Percentiles rank a stretch among this genome's conserved stretches.
Evolutionary conservation across 1,140 invertebrate genomes (phyloP).

Genomic region (Aphelenchoides fujianensis): DNA sequence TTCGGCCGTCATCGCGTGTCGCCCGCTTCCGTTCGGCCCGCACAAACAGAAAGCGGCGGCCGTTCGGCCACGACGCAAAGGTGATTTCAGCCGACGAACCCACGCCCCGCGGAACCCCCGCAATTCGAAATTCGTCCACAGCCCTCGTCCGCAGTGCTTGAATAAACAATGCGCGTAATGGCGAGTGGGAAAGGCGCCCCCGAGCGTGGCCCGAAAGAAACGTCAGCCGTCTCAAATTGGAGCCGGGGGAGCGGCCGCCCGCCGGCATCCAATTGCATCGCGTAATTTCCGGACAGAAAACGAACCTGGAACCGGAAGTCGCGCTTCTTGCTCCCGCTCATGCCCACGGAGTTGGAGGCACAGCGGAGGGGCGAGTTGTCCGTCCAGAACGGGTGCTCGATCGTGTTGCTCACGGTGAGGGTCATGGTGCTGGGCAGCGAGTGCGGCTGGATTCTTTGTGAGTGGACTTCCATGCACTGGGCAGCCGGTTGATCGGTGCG

Average conservation of each 20-base stretch:
- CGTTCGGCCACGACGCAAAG: background rate
- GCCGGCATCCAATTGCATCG: background rate
- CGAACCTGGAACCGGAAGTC: slow-evolving; percentile 12
- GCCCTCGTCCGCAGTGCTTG: background rate
- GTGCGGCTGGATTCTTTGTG: no score
- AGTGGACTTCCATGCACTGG: no score
- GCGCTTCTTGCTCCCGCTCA: background rate
- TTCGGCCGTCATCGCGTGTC: background rate
- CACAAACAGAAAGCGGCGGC: background rate
- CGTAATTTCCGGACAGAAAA: background rate
- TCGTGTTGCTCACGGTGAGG: background rate
- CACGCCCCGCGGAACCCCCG: background rate
- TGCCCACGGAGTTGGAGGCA: slow-evolving; percentile 4
- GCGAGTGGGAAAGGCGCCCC: background rate
- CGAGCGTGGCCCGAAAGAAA: slow-evolving; percentile 6
- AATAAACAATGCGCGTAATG: background rate
- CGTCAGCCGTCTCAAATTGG: background rate
- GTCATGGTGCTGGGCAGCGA: slow-evolving; percentile 1
- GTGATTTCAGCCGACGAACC: background rate
- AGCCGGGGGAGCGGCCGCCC: background rate
- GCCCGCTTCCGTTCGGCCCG: background rate
- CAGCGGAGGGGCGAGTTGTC: slow-evolving; percentile 4
- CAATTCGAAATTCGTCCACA: background rate
- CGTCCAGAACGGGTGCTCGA: background rate
- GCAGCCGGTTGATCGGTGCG: no score